phyloP scores from a whole-genome alignment of 2,888 invertebrate species.

The Coleophora flavipennella region DNA sequence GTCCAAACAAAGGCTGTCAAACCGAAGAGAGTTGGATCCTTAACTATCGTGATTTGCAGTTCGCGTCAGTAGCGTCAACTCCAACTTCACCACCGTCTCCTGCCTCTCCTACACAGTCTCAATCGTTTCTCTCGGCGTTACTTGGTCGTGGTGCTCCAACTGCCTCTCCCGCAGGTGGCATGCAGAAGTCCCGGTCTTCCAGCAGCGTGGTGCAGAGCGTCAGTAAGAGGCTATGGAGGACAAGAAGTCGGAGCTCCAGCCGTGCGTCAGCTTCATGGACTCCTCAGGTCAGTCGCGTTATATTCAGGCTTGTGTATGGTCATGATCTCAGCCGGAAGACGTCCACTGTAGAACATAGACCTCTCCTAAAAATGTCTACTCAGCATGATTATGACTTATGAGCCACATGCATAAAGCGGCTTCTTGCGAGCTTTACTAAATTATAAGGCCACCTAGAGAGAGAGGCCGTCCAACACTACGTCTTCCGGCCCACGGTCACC shows the following conservation, averaged over 20 bases:
- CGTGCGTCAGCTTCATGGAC: slow-evolving; percentile 82
- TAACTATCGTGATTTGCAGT: slow-evolving; percentile 50
- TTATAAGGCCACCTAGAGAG: too few relatives aligned
- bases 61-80: slow-evolving; percentile 48
- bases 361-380: too few relatives aligned
- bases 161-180: slow-evolving; percentile 74
- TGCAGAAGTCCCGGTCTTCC: slow-evolving; percentile 93
- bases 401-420: too few relatives aligned
- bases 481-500: too few relatives aligned
- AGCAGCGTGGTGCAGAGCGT: slow-evolving; percentile 90
- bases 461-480: too few relatives aligned
- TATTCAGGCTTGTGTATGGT: slow-evolving; percentile 17
- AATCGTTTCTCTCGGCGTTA: slow-evolving; percentile 54
- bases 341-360: too few relatives aligned
- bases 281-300: slow-evolving; percentile 82
- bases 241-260: slow-evolving; percentile 86
- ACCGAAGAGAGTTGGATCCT: slow-evolving; percentile 84
- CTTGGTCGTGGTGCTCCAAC: slow-evolving; percentile 45
- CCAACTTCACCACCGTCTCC: slow-evolving; percentile 71
- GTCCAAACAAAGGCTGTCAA: slow-evolving; percentile 81
- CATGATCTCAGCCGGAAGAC: too few relatives aligned
- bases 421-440: too few relatives aligned
- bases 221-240: slow-evolving; percentile 88
- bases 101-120: slow-evolving; percentile 58
- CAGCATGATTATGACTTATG: too few relatives aligned